Evolutionary conservation across 2,113 vertebrate species (phyloP).

Genomic region (Mormyrus lacerda): DNA sequence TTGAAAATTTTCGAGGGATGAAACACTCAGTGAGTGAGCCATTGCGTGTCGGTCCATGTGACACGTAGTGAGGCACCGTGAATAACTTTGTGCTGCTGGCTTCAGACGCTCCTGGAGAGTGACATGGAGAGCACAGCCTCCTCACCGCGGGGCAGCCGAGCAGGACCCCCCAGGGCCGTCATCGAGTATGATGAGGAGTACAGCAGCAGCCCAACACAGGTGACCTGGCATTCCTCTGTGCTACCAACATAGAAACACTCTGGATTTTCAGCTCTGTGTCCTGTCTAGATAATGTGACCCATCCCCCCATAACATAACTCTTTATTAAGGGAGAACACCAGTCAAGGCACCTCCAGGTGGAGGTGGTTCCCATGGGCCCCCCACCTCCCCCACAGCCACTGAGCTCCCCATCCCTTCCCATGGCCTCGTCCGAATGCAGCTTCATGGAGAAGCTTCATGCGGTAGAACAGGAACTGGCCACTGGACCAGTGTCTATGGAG

Average conservation of each 20-base stretch:
- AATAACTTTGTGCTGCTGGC: background rate
- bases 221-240: background rate
- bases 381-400: conserved; percentile 56
- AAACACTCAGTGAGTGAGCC: no score
- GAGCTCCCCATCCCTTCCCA: conserved; percentile 42
- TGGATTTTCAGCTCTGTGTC: background rate
- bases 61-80: background rate
- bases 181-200: conserved; percentile 60
- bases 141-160: conserved; percentile 64
- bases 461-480: conserved; percentile 70
- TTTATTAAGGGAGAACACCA: conserved; percentile 20
- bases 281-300: background rate
- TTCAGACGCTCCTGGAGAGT: conserved; percentile 79
- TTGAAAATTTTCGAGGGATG: no score
- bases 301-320: background rate
- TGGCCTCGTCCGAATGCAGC: conserved; percentile 55
- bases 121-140: conserved; percentile 83
- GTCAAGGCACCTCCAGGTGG: conserved; percentile 66
- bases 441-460: conserved; percentile 82
- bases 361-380: conserved; percentile 75
- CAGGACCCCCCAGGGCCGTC: conserved; percentile 33
- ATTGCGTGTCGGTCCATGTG: background rate
- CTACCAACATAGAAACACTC: background rate
- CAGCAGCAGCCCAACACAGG: conserved; percentile 28
- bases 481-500: conserved; percentile 41